phyloP scores from a whole-genome alignment of 2,797 vertebrate species.

The Cottoperca gobio region DNA sequence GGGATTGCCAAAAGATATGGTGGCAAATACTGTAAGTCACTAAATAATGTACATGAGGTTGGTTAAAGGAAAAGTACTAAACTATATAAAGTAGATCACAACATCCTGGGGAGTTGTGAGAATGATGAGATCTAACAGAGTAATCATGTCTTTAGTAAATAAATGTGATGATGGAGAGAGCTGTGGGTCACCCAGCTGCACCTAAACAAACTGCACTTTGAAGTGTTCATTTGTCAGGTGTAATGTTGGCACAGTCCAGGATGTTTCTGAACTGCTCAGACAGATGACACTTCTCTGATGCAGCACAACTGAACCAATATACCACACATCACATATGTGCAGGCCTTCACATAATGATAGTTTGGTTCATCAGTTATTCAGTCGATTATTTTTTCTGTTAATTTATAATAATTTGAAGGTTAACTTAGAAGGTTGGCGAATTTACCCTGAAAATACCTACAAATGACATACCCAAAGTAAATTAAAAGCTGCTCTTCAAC shows the following conservation, averaged over 20 bases:
- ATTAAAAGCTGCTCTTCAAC: too few relatives aligned
- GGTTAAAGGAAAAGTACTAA: not conserved
- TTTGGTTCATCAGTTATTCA: not conserved
- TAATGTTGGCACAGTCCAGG: constrained; percentile 8
- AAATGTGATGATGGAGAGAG: constrained; percentile 9
- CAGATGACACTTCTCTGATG: constrained; percentile 4
- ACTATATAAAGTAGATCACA: not conserved
- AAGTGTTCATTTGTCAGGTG: constrained; percentile 28
- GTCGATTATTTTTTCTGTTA: not conserved
- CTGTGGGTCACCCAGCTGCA: constrained; percentile 9
- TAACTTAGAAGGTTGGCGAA: too few relatives aligned
- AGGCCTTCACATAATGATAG: not conserved
- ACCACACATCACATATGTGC: not conserved
- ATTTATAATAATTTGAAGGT: too few relatives aligned
- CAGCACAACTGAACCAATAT: not conserved
- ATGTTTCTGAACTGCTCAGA: constrained; percentile 25
- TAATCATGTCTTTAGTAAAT: constrained; percentile 19
- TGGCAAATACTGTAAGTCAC: not conserved
- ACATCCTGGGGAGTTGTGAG: constrained; percentile 2
- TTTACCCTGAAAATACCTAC: too few relatives aligned
- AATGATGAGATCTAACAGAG: constrained; percentile 14
- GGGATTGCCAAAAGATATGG: not conserved
- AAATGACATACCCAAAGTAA: too few relatives aligned
- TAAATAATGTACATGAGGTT: not conserved
- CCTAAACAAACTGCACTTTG: constrained; percentile 23